Evolutionary conservation across 2,797 vertebrate genomes (phyloP).

Genomic region (Chaunax sp.): DNA sequence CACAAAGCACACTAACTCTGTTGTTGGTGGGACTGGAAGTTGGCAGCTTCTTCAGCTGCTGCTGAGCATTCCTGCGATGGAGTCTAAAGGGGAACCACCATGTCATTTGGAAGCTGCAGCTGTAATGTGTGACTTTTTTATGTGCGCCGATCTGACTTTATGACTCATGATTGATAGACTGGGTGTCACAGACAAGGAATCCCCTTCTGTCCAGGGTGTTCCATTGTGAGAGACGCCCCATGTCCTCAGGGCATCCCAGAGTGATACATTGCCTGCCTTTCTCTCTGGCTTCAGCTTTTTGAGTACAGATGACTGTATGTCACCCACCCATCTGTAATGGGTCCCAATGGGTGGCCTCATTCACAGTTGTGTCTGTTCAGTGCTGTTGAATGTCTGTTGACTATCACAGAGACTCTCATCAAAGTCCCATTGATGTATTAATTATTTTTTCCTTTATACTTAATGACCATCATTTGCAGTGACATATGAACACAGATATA

Average conservation of each 20-base stretch:
- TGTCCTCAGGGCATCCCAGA: conserved; percentile 34
- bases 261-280: conserved; percentile 39
- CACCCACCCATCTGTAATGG: conserved; percentile 18
- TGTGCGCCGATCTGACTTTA: conserved; percentile 14
- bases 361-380: conserved; percentile 5
- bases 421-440: neutral
- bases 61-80: conserved; percentile 24
- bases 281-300: conserved; percentile 10
- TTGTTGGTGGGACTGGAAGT: conserved; percentile 46
- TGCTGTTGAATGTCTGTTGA: conserved; percentile 14
- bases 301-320: conserved; percentile 24
- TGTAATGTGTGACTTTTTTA: conserved; percentile 27
- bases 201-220: conserved; percentile 47
- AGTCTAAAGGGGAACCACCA: conserved; percentile 23
- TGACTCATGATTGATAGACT: conserved; percentile 32
- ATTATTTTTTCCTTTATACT: neutral
- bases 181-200: conserved; percentile 40
- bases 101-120: conserved; percentile 45
- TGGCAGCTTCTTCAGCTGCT: conserved; percentile 9
- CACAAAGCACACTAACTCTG: conserved; percentile 29
- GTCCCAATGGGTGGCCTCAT: conserved; percentile 36
- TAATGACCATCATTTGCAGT: no score
- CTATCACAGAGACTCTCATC: neutral
- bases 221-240: conserved; percentile 45
- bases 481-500: no score